Evolutionary conservation across 2,888 invertebrate genomes (phyloP).

Genomic region (Tachina grossa): DNA sequence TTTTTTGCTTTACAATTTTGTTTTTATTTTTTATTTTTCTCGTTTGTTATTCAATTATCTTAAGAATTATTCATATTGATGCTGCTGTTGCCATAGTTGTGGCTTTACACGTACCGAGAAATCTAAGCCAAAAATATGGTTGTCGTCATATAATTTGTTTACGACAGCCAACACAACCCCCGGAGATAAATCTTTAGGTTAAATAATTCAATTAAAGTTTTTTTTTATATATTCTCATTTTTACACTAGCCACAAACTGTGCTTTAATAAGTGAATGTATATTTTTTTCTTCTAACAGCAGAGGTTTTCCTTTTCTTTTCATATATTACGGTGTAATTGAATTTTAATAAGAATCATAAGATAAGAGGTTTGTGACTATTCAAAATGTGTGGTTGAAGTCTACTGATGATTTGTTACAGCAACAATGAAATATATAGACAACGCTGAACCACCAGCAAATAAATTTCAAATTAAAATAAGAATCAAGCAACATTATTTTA

Average conservation of each 20-base stretch:
- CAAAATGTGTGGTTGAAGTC: too few relatives aligned
- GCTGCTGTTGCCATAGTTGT: not conserved
- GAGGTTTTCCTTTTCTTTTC: not conserved
- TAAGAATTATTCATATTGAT: constrained; percentile 36
- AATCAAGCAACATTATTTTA: constrained; percentile 14
- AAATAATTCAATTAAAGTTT: constrained; percentile 46
- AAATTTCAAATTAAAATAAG: too few relatives aligned
- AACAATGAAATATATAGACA: too few relatives aligned
- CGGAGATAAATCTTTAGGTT: constrained; percentile 19
- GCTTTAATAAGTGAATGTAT: constrained; percentile 27
- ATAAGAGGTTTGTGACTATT: too few relatives aligned
- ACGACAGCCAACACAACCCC: constrained; percentile 3
- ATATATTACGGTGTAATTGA: not conserved
- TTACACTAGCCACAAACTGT: constrained; percentile 7
- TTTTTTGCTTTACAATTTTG: not conserved
- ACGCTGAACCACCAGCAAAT: too few relatives aligned
- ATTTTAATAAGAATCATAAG: constrained; percentile 30
- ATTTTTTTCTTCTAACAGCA: constrained; percentile 2
- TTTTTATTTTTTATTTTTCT: not conserved
- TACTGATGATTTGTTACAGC: too few relatives aligned
- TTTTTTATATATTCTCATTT: not conserved
- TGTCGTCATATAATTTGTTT: constrained; percentile 21
- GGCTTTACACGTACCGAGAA: not conserved
- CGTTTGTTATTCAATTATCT: constrained; percentile 59
- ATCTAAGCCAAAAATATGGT: constrained; percentile 9